Base-by-base conservation (phyloP, 2,888 invertebrate genomes). In the Nemotelus pantherinus region DNA sequence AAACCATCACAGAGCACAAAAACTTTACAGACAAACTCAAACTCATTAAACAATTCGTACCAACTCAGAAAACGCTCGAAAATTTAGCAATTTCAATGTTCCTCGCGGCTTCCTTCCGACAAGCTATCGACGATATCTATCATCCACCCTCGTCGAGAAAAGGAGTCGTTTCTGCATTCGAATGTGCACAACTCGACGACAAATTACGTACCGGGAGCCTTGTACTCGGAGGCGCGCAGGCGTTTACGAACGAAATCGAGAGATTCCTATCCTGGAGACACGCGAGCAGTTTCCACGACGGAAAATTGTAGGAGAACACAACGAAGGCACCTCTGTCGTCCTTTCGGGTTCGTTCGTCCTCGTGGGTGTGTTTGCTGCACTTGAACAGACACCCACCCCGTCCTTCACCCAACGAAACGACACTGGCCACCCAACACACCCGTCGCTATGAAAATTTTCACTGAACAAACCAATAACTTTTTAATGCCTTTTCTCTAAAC, bases 101-200 rank as follows among this genome's bases (percentile, higher is more conserved):
- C 39, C 9, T 68, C 50, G 43, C 41, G 25, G 43, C n/a, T 25
- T 57, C 3, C 41, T 25, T 25, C 25, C 25, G 25, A 25, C 25
- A 25, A 25, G 25, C 25, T 25, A 25, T 25, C 25, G 25, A 25
- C 25, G 25, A 25, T 25, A 25, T 25, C 25, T 25, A 25, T 25
- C 44, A 72, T 72, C 72, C 72, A 74, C 74, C 74, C 74, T 74
- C 60, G 72, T 57, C 58, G 48, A 60, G 39, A 50, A 74, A 74
- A 63, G 70, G 55, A 55, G 48, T 63, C 63, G 48, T 63, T 43
- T n/a, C n/a, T 60, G 39, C 67, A 3, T 41, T n/a, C 55, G n/a
- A 55, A 39, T 25, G 45, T 44, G 57, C 72, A 57, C 70, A 70
- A 72, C 72, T 57, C 47, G 63, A 63, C 60, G 74, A 74, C 63